Conservation (phyloP, 2,888 invertebrate genomes). For the Lycophotia porphyrea region DNA sequence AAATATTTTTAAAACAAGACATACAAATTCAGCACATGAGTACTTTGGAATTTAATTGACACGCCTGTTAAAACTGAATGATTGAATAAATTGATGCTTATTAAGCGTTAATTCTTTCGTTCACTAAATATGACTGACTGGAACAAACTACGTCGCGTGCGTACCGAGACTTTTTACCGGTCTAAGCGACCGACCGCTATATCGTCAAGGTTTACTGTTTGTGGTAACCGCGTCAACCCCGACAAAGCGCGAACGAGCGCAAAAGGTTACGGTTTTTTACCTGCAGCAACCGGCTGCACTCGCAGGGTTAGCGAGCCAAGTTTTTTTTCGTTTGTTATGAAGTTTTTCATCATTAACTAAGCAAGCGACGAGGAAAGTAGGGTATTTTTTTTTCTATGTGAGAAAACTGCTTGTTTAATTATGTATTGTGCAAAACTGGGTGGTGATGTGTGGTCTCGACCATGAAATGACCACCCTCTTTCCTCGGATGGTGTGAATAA, state of each 20-base stretch:
- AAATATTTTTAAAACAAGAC: slow-evolving; percentile 31
- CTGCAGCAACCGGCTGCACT: slow-evolving; percentile 28
- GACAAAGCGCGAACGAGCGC: slow-evolving; percentile 28
- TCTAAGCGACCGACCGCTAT: slow-evolving; percentile 71
- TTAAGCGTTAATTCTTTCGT: slow-evolving; percentile 45
- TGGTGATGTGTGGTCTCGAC: slow-evolving; percentile 19
- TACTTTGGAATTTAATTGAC: slow-evolving; percentile 40
- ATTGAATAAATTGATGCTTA: slow-evolving; percentile 57
- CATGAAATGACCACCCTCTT: slow-evolving; percentile 26
- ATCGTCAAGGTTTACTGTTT: slow-evolving; percentile 77
- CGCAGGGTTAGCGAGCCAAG: slow-evolving; percentile 30
- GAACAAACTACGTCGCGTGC: slow-evolving; percentile 13
- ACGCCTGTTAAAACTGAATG: slow-evolving; percentile 35
- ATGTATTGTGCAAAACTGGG: slow-evolving; percentile 30
- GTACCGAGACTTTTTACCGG: slow-evolving; percentile 61
- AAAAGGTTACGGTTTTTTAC: slow-evolving; percentile 59
- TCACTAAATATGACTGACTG: slow-evolving; percentile 15
- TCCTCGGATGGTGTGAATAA: neutral
- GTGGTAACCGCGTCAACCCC: slow-evolving; percentile 60
- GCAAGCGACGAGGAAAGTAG: slow-evolving; percentile 22
- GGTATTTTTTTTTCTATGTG: slow-evolving; percentile 23
- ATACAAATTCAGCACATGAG: slow-evolving; percentile 33
- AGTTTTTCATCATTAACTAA: slow-evolving; percentile 22
- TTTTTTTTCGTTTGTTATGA: slow-evolving; percentile 16
- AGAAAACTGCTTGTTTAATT: slow-evolving; percentile 25